phyloP scores from a whole-genome alignment of 2,888 invertebrate species.

The Lottia scabra region DNA sequence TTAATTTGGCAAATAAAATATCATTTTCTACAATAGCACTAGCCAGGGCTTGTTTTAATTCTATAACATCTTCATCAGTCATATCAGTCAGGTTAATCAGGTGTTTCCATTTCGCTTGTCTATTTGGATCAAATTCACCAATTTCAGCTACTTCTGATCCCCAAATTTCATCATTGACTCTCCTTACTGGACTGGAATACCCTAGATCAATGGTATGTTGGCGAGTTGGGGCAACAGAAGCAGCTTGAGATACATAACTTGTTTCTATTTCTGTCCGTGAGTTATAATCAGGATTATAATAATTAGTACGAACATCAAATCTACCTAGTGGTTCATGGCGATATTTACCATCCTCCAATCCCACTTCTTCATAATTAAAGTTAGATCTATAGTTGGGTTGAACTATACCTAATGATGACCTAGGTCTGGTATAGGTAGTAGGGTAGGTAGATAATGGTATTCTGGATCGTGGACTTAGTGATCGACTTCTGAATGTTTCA shows the following conservation, averaged over 20 bases:
- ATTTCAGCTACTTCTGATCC: constrained; percentile 35
- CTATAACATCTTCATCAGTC: constrained; percentile 50
- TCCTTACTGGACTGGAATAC: constrained; percentile 53
- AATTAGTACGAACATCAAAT: not conserved
- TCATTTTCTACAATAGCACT: constrained; percentile 59
- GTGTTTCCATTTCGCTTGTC: constrained; percentile 49
- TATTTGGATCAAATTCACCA: constrained; percentile 43
- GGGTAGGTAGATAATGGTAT: not conserved
- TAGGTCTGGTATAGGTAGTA: not conserved
- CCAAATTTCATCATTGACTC: constrained; percentile 56
- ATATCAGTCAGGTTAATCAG: constrained; percentile 42
- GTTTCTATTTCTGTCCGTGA: not conserved
- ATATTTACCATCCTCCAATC: not conserved
- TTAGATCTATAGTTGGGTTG: not conserved
- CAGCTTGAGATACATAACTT: not conserved
- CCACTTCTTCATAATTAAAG: not conserved
- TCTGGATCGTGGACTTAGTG: constrained; percentile 8
- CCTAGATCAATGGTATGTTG: constrained; percentile 40
- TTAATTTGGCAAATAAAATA: constrained; percentile 55
- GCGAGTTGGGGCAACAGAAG: not conserved
- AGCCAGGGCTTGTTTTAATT: constrained; percentile 60
- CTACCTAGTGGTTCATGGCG: not conserved
- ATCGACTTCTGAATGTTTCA: constrained; percentile 15
- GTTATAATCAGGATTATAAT: not conserved
- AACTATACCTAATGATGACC: not conserved